Evolutionary conservation across 53 echinoderm and acorn worm genomes (phyloP), one percentile per base, ranked within the genome.

Genomic region (Astropecten irregularis): DNA sequence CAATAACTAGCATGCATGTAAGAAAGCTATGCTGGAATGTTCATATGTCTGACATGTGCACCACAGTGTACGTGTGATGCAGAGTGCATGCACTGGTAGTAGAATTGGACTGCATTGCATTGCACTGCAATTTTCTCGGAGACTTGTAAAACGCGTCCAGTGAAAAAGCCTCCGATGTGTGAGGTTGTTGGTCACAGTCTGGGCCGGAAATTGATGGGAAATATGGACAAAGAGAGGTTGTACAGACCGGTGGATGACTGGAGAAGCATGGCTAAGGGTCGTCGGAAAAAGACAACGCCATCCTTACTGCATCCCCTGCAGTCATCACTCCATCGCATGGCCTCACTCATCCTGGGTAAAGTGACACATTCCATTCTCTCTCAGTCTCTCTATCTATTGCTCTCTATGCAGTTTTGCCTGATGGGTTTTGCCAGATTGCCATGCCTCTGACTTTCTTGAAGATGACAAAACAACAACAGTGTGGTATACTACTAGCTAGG

Each of bases 121-220:
- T 14, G 47, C 14, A 7, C 8, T 14, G 47, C 14, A 14, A 7
- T 46, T 9, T 46, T 46, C 47, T 46, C 14, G 47, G 47, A 46
- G 14, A 46, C 14, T 7, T n/a, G n/a, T n/a, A n/a, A n/a, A 7
- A 56, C 56, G 11, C 28, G 27, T 58, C 11, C 1, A 21, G 6
- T n/a, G n/a, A n/a, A n/a, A n/a, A n/a, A n/a, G n/a, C n/a, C n/a
- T n/a, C n/a, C n/a, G n/a, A n/a, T n/a, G n/a, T n/a, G n/a, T n/a
- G n/a, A n/a, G n/a, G n/a, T n/a, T n/a, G n/a, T n/a, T n/a, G n/a
- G n/a, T n/a, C n/a, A n/a, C n/a, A n/a, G n/a, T n/a, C n/a, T n/a
- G n/a, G n/a, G n/a, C n/a, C n/a, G n/a, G n/a, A n/a, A n/a, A 46
- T 39, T 61, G 79, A 62, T 62, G 79, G 79, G 79, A 59, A 79